Conservation (phyloP, 2,888 invertebrate species). For the Eupithecia subfuscata region DNA sequence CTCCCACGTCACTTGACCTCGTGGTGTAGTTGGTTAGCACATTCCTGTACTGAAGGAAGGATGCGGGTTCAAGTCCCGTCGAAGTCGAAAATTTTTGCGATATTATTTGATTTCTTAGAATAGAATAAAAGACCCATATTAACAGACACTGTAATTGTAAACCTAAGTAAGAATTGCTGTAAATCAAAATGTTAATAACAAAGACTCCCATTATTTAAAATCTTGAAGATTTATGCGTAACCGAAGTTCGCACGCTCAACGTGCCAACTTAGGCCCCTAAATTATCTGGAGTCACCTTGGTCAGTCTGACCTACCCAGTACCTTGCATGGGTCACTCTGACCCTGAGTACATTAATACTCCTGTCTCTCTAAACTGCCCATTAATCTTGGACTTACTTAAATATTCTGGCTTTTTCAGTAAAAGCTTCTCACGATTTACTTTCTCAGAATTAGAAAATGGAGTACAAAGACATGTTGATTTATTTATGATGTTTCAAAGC, state of each 20-base stretch:
- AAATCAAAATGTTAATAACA: neutral
- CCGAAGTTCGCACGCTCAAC: constrained; percentile 5
- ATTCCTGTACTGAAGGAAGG: too few relatives aligned
- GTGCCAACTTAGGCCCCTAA: constrained; percentile 8
- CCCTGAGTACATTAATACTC: constrained; percentile 27
- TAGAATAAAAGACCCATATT: neutral
- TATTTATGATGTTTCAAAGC: neutral
- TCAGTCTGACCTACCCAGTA: neutral
- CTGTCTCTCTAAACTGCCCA: constrained; percentile 30
- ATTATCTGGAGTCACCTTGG: constrained; percentile 24
- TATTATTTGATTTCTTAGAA: too few relatives aligned
- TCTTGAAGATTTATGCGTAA: constrained; percentile 6
- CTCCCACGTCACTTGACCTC: too few relatives aligned
- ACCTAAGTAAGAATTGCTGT: neutral
- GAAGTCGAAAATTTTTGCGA: too few relatives aligned
- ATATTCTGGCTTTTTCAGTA: constrained; percentile 24
- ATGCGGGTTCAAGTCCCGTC: too few relatives aligned
- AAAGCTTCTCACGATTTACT: neutral
- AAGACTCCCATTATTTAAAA: constrained; percentile 3
- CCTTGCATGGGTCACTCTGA: constrained; percentile 30
- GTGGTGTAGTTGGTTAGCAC: too few relatives aligned
- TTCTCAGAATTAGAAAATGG: neutral
- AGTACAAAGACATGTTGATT: neutral
- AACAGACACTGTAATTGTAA: neutral
- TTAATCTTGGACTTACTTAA: constrained; percentile 34